These are phyloP conservation scores for Calliopsis andreniformis DNA, from an alignment of 1,140 invertebrate species.

Conservation along the genomic window DNA sequence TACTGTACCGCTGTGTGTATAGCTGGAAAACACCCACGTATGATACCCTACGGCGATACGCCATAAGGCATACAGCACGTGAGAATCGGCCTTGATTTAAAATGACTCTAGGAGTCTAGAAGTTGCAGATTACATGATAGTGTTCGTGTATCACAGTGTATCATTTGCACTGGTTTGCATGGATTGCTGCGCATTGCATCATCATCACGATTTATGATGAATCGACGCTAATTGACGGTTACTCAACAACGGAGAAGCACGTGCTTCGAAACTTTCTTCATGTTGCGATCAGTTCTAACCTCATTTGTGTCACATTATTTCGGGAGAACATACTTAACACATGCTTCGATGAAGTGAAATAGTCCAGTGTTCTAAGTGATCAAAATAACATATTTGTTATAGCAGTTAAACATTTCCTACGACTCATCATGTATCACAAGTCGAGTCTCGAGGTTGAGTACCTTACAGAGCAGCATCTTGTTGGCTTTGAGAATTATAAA, in stretches of 20 bases:
- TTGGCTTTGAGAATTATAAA: slow-evolving; percentile 96
- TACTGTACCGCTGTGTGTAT: too few relatives aligned
- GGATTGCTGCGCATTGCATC: too few relatives aligned
- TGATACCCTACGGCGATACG: too few relatives aligned
- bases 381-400: too few relatives aligned
- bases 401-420: too few relatives aligned
- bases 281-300: neutral
- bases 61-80: too few relatives aligned
- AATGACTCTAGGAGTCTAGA: too few relatives aligned
- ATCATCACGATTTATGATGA: neutral
- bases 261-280: neutral
- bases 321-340: too few relatives aligned
- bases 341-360: neutral
- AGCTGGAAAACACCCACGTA: too few relatives aligned
- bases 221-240: neutral
- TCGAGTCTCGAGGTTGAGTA: slow-evolving; percentile 86
- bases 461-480: slow-evolving; percentile 89
- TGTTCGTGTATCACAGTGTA: neutral
- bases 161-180: neutral
- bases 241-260: neutral
- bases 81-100: slow-evolving; percentile 19
- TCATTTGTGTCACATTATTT: neutral
- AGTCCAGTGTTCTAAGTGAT: neutral
- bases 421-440: slow-evolving; percentile 61
- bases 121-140: neutral